Percentiles rank a stretch among this genome's conserved stretches.
Conservation (phyloP, 1,140 invertebrate genomes). For the Theocolax elegans region DNA sequence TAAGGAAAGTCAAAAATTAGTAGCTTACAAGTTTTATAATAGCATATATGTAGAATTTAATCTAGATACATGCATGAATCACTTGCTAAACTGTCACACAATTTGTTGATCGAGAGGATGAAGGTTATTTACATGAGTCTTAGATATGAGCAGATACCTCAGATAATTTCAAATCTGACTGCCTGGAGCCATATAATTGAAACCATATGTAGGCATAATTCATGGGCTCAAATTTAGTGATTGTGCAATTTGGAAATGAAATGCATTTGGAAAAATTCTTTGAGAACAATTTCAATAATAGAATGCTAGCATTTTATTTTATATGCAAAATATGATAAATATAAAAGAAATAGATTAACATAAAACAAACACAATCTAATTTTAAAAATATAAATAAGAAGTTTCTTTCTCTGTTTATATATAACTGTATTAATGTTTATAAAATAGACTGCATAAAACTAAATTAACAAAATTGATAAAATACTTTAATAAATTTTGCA, state of each 20-base stretch:
- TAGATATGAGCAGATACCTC: slow-evolving; percentile 13
- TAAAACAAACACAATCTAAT: too few species aligned
- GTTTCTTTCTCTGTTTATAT: too few species aligned
- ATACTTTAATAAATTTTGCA: too few species aligned
- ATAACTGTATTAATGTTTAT: too few species aligned
- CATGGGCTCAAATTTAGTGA: background rate
- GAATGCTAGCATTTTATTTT: background rate
- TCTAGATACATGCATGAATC: slow-evolving; percentile 21
- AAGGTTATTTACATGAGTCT: slow-evolving; percentile 22
- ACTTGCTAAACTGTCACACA: slow-evolving; percentile 34
- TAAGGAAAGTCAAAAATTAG: slow-evolving; percentile 12
- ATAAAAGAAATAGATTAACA: too few species aligned
- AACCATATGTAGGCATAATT: background rate
- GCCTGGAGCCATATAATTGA: background rate
- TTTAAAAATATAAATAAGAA: too few species aligned
- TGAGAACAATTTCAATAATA: background rate
- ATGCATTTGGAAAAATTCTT: slow-evolving; percentile 2
- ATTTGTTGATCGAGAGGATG: slow-evolving; percentile 7
- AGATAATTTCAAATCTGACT: slow-evolving; percentile 9
- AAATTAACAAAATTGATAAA: too few species aligned
- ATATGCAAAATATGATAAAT: background rate
- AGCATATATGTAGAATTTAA: slow-evolving; percentile 19
- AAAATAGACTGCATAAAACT: too few species aligned
- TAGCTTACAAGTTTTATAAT: too few species aligned
- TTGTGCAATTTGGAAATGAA: too few species aligned